Conservation (phyloP, 2,888 invertebrate genomes). For the Eupsilia transversa region DNA sequence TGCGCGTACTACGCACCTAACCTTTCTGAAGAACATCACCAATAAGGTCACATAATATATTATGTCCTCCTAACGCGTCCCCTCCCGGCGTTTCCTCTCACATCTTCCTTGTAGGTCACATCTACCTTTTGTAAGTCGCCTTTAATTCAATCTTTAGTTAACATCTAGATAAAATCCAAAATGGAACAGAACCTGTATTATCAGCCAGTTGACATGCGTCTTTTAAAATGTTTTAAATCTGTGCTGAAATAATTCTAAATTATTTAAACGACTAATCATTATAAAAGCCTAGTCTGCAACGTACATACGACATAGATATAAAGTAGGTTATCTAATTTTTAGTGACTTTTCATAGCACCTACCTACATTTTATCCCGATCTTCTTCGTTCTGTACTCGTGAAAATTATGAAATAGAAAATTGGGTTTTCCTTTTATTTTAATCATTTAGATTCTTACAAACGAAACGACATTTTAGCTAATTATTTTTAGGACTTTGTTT, state of each 20-base stretch:
- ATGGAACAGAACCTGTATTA: not conserved
- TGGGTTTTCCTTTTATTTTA: not conserved
- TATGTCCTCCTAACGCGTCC: too few species aligned
- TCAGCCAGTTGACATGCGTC: not conserved
- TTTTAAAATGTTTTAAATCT: not conserved
- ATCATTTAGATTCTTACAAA: not conserved
- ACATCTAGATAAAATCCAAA: not conserved
- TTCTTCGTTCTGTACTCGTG: not conserved
- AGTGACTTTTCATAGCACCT: conserved; percentile 1
- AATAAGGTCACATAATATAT: too few species aligned
- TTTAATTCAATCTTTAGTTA: too few species aligned
- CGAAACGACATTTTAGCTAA: not conserved
- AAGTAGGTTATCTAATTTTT: not conserved
- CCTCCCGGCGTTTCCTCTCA: too few species aligned
- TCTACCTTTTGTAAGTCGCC: too few species aligned
- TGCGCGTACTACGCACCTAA: too few species aligned
- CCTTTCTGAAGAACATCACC: too few species aligned
- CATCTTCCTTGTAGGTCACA: too few species aligned
- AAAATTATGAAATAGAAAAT: conserved; percentile 5
- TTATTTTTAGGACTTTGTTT: not conserved
- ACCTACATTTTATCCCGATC: not conserved
- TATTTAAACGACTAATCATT: not conserved
- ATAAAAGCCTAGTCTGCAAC: not conserved
- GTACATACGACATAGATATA: not conserved
- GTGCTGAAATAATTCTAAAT: not conserved